These are phyloP conservation scores for Neomonachus schauinslandi DNA, from an alignment of 2,113 vertebrate genomes.

Conservation along the genomic window DNA sequence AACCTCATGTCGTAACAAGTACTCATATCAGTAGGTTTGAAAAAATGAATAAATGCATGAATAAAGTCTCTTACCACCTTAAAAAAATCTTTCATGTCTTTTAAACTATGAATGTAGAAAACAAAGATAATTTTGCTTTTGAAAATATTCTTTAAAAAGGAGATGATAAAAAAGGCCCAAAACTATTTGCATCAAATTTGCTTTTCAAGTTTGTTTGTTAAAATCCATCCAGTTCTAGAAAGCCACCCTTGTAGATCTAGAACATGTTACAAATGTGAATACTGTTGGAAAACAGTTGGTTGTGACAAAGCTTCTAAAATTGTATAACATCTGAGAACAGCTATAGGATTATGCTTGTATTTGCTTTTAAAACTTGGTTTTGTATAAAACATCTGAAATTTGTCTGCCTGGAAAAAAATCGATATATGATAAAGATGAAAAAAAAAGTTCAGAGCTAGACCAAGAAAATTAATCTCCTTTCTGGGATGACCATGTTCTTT, in stretches of 20 bases:
- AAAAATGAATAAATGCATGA: not conserved
- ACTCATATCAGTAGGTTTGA: not conserved
- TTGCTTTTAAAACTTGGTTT: conserved; percentile 24
- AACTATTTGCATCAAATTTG: not conserved
- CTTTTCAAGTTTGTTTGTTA: not conserved
- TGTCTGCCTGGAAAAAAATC: not conserved
- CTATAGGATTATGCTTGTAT: not conserved
- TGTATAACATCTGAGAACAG: not conserved
- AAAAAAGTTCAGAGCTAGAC: not conserved
- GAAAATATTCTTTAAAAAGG: not conserved
- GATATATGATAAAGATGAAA: not conserved
- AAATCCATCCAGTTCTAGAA: not conserved
- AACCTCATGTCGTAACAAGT: not conserved
- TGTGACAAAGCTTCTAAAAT: conserved; percentile 35
- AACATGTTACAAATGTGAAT: not conserved
- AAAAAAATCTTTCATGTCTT: not conserved
- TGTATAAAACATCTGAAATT: not conserved
- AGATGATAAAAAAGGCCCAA: not conserved
- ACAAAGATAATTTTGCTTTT: not conserved
- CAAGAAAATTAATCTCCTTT: not conserved
- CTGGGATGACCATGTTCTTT: not conserved
- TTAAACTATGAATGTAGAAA: not conserved
- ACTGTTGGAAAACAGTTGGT: not conserved
- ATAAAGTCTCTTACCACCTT: not conserved
- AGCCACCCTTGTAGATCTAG: not conserved